These are phyloP conservation scores for Microctonus aethiopoides DNA, from an alignment of 2,888 invertebrate genomes.

Conservation along the genomic window DNA sequence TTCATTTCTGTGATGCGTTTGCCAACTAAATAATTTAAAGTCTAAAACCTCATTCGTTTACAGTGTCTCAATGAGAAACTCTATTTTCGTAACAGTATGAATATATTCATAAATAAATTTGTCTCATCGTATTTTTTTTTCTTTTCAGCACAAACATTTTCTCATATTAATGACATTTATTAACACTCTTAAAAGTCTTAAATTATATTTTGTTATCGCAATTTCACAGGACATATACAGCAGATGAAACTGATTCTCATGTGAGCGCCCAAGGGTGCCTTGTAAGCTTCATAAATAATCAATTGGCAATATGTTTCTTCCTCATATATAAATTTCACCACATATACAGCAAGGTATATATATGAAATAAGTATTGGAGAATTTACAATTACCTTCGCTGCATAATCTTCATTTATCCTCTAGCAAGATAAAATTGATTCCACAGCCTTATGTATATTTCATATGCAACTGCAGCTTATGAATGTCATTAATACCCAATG, in stretches of 20 bases:
- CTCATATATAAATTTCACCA: conserved; percentile 30
- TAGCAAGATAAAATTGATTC: conserved; percentile 1
- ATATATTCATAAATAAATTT: not conserved
- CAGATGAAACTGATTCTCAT: conserved; percentile 11
- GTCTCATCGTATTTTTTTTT: not conserved
- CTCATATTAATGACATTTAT: not conserved
- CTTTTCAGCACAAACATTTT: not conserved
- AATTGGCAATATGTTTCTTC: conserved; percentile 54
- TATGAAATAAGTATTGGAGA: conserved; percentile 10
- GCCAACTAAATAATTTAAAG: conserved; percentile 1
- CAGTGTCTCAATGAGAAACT: not conserved
- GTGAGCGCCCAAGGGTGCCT: conserved; percentile 37
- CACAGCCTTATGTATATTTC: not conserved
- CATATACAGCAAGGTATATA: not conserved
- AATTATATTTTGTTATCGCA: conserved; percentile 6
- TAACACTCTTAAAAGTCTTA: not conserved
- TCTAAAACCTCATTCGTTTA: not conserved
- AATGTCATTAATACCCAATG: conserved; percentile 17
- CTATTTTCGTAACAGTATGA: not conserved
- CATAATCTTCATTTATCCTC: not conserved
- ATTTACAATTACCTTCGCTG: conserved; percentile 40
- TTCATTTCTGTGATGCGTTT: not conserved
- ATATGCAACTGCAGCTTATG: conserved; percentile 9
- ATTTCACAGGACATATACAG: not conserved
- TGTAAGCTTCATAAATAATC: conserved; percentile 54